Percentiles rank a stretch among this genome's conserved stretches.
Conservation (phyloP, 2,888 invertebrate genomes). For the Tinea semifulvella region DNA sequence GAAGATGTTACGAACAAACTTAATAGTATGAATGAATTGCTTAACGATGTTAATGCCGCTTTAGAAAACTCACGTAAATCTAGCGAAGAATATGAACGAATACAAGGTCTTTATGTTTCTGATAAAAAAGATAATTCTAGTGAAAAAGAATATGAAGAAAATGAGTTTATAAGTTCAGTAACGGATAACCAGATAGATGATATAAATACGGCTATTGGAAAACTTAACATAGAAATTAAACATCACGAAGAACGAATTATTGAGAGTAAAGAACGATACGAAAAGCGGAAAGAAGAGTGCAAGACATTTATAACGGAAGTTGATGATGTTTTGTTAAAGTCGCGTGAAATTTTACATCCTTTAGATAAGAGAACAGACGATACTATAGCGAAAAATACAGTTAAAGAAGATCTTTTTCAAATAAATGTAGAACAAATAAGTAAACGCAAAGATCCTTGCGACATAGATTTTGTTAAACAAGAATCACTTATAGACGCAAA, state of each 20-base stretch:
- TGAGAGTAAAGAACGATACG: constrained; percentile 39
- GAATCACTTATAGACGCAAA: constrained; percentile 27
- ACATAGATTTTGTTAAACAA: constrained; percentile 29
- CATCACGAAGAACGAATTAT: constrained; percentile 47
- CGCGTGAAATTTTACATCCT: constrained; percentile 46
- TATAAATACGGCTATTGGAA: constrained; percentile 43
- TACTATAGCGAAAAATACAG: too few species aligned
- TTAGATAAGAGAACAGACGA: constrained; percentile 13
- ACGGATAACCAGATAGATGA: constrained; percentile 42
- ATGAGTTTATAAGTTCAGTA: constrained; percentile 23
- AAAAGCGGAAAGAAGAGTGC: constrained; percentile 45
- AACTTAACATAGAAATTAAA: constrained; percentile 42
- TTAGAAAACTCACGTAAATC: constrained; percentile 52
- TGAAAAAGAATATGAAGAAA: constrained; percentile 18
- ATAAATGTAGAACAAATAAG: constrained; percentile 18
- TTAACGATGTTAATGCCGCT: constrained; percentile 53
- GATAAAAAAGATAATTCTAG: not conserved
- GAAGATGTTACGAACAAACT: constrained; percentile 59
- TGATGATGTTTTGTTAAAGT: constrained; percentile 44
- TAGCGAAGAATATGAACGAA: constrained; percentile 42
- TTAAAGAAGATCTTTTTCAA: not conserved
- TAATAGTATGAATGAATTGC: constrained; percentile 54
- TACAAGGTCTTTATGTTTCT: constrained; percentile 35
- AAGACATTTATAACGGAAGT: constrained; percentile 51
- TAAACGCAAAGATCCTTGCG: constrained; percentile 35